Percentiles rank a stretch among this genome's conserved stretches.
These are phyloP conservation scores for Caenorhabditis imperialis DNA, from an alignment of 2,888 invertebrate species.

Conservation along the genomic window DNA sequence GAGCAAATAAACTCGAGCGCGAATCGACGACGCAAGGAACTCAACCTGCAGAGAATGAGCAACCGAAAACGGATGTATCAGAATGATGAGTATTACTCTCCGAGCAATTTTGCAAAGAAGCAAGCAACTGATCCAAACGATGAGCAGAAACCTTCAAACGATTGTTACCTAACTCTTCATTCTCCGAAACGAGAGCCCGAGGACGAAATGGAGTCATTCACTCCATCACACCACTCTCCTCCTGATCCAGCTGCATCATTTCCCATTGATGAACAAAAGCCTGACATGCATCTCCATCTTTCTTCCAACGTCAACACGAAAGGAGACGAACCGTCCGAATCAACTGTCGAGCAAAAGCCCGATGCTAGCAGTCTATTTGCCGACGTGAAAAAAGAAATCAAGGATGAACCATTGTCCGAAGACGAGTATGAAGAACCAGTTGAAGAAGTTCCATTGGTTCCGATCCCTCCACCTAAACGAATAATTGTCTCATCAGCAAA, in stretches of 20 bases:
- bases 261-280: too few species aligned
- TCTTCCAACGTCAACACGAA: background rate
- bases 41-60: background rate
- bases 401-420: conserved; percentile 11
- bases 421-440: background rate
- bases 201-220: too few species aligned
- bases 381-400: conserved; percentile 4
- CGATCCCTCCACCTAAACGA: too few species aligned
- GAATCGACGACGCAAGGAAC: conserved; percentile 1
- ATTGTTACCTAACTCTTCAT: too few species aligned
- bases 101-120: too few species aligned
- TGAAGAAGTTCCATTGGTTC: too few species aligned
- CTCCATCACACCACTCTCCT: too few species aligned
- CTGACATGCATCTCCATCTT: background rate
- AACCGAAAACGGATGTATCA: too few species aligned
- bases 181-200: too few species aligned
- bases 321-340: background rate
- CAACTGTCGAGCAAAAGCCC: background rate
- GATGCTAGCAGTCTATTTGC: background rate
- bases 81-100: too few species aligned
- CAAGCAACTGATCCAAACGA: background rate
- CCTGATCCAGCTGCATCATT: too few species aligned
- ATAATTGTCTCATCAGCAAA: too few species aligned
- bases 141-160: background rate
- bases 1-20: conserved; percentile 9